These are phyloP conservation scores for Pampusana beccarii DNA, from an alignment of 2,113 vertebrate genomes.

Conservation along the genomic window DNA sequence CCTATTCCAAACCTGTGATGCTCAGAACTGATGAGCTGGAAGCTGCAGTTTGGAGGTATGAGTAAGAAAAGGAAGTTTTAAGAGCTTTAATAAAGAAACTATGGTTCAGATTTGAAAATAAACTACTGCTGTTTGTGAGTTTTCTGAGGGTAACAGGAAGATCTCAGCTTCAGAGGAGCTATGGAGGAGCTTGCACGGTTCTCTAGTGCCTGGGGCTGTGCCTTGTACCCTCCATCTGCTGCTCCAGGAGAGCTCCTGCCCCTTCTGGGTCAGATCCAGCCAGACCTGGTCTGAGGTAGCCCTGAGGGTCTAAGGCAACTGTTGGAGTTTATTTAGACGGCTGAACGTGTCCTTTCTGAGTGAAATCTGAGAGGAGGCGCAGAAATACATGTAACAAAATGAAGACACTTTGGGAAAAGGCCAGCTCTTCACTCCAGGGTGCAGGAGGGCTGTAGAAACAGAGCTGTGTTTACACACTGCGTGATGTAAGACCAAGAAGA, in stretches of 20 bases:
- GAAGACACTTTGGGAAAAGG: neutral
- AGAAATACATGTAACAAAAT: neutral
- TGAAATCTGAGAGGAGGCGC: neutral
- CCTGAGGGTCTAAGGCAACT: accelerated
- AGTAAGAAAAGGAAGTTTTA: neutral
- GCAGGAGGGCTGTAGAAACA: neutral
- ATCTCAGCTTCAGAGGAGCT: neutral
- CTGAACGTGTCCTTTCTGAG: neutral
- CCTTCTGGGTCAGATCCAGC: neutral
- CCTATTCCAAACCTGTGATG: neutral
- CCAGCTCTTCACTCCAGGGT: neutral
- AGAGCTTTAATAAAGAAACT: neutral
- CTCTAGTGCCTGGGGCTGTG: neutral
- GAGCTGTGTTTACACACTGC: accelerated
- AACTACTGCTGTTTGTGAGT: neutral
- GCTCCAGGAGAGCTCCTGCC: neutral
- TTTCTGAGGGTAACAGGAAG: neutral
- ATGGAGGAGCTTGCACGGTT: neutral
- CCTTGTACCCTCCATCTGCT: neutral
- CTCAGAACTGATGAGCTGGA: neutral
- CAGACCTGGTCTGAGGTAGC: neutral
- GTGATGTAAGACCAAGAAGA: neutral
- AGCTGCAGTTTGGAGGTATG: neutral
- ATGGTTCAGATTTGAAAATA: neutral
- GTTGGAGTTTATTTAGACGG: neutral